phyloP scores from a whole-genome alignment of 2,113 vertebrate species.

The Grammomys surdaster region DNA sequence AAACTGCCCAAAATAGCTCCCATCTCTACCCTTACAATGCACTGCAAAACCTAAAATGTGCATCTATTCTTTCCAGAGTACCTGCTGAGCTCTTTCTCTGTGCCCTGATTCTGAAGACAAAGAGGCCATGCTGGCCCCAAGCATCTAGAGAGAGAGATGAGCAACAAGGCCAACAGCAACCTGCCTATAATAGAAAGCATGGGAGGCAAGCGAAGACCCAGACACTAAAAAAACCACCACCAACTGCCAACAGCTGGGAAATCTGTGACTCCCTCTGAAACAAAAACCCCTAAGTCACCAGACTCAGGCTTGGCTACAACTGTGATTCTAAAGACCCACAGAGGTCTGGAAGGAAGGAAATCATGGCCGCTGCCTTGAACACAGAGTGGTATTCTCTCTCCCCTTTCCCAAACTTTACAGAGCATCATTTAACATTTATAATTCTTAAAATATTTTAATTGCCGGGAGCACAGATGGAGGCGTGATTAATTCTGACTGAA shows the following conservation, averaged over 20 bases:
- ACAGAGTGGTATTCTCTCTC: constrained; percentile 13
- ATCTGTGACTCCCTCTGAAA: not conserved
- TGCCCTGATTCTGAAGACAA: constrained; percentile 32
- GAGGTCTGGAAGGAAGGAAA: not conserved
- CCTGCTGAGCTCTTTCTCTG: constrained; percentile 23
- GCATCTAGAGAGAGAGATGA: not conserved
- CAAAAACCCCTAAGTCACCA: not conserved
- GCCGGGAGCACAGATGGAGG: constrained; percentile 74
- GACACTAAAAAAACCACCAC: not conserved
- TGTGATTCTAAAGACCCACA: not conserved
- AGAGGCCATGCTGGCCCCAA: not conserved
- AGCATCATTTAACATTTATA: constrained; percentile 74
- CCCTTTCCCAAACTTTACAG: constrained; percentile 46
- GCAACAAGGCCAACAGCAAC: not conserved
- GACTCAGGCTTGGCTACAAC: not conserved
- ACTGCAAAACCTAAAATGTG: constrained; percentile 34
- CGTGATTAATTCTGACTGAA: constrained; percentile 74
- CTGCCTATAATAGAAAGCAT: rapidly evolving
- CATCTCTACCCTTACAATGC: not conserved
- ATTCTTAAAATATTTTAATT: constrained; percentile 80
- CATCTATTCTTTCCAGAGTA: constrained; percentile 4
- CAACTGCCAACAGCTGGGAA: not conserved
- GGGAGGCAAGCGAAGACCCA: not conserved
- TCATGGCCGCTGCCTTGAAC: not conserved
- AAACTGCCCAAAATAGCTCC: not conserved